These are phyloP conservation scores for Fabriciana adippe DNA, from an alignment of 2,888 invertebrate genomes.

Conservation along the genomic window DNA sequence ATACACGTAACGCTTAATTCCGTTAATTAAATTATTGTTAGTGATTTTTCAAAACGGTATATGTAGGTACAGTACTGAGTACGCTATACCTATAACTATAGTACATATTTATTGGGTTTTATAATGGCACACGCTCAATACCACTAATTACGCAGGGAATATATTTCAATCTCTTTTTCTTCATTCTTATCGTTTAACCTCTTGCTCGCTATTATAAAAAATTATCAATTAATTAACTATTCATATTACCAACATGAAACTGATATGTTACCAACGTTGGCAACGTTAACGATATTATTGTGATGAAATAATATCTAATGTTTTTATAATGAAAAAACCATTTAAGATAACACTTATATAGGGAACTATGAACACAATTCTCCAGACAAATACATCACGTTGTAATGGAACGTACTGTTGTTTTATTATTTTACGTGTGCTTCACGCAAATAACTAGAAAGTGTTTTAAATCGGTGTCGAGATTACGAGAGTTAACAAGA, in stretches of 20 bases:
- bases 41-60: too few relatives aligned
- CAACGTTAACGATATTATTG: conserved; percentile 6
- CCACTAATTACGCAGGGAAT: neutral
- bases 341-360: conserved; percentile 31
- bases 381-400: conserved; percentile 12
- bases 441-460: conserved; percentile 28
- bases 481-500: conserved; percentile 24
- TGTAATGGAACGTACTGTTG: conserved; percentile 36
- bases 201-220: conserved; percentile 50
- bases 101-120: too few relatives aligned
- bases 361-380: conserved; percentile 1
- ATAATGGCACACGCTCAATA: too few relatives aligned
- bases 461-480: conserved; percentile 22
- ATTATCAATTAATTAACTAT: conserved; percentile 59
- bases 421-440: conserved; percentile 31
- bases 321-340: conserved; percentile 29
- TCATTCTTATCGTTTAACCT: conserved; percentile 42
- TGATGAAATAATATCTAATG: conserved; percentile 36
- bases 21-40: too few relatives aligned
- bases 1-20: too few relatives aligned
- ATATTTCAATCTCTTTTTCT: conserved; percentile 7
- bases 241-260: conserved; percentile 38
- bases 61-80: too few relatives aligned
- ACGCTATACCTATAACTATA: too few relatives aligned
- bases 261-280: conserved; percentile 4